A percentile compares a stretch with the other conserved stretches of the same genome.
These are phyloP conservation scores for Lacerta agilis DNA, from an alignment of 2,797 vertebrate genomes.

Conservation along the genomic window DNA sequence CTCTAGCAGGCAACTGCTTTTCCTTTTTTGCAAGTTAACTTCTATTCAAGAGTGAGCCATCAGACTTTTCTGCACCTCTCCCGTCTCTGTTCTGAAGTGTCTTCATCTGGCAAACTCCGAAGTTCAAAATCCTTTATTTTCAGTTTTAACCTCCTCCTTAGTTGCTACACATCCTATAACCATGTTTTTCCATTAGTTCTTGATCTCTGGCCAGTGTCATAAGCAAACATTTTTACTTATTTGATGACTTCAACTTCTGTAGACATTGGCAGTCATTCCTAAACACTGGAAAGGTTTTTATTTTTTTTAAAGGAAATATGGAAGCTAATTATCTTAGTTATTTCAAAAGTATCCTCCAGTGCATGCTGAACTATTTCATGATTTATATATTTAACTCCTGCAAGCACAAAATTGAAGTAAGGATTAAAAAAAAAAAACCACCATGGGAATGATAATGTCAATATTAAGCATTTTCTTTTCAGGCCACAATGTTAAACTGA, in stretches of 20 bases:
- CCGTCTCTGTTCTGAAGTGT: no score
- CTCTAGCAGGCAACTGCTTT: neutral
- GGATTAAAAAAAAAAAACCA: neutral
- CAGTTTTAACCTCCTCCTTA: slow-evolving; percentile 42
- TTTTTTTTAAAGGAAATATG: slow-evolving; percentile 7
- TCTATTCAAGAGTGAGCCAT: neutral
- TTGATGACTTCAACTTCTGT: slow-evolving; percentile 26
- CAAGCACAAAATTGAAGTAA: slow-evolving; percentile 7
- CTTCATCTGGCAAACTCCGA: neutral
- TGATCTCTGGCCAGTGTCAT: slow-evolving; percentile 17
- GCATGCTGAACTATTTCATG: neutral
- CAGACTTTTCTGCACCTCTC: neutral
- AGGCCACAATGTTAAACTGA: neutral
- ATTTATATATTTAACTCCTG: neutral
- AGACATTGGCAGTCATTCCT: slow-evolving; percentile 22
- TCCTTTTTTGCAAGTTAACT: no score
- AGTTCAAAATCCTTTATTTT: slow-evolving; percentile 21
- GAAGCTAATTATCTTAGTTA: slow-evolving; percentile 18
- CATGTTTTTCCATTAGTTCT: slow-evolving; percentile 38
- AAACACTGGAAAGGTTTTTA: slow-evolving; percentile 17
- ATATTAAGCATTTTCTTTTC: neutral
- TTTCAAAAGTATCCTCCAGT: slow-evolving; percentile 26
- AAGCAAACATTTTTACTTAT: slow-evolving; percentile 40
- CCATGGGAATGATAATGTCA: neutral
- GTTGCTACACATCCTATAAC: slow-evolving; percentile 39